These are phyloP conservation scores for Myxocyprinus asiaticus DNA, from an alignment of 2,113 vertebrate genomes.

Conservation along the genomic window DNA sequence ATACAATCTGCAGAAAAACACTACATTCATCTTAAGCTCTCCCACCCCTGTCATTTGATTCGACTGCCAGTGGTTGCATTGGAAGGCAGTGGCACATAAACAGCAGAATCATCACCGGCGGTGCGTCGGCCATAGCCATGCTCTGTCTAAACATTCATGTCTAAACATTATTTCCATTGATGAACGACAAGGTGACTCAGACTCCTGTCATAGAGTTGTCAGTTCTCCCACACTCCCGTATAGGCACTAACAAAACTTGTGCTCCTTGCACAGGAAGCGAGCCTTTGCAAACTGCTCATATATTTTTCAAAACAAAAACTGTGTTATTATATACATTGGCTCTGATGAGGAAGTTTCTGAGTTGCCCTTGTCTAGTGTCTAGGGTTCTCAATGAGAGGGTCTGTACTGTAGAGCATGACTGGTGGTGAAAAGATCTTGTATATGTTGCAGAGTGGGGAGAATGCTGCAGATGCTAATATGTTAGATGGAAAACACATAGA, in stretches of 20 bases:
- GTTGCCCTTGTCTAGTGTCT: not conserved
- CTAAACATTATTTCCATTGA: conserved; percentile 20
- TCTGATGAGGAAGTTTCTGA: conserved; percentile 33
- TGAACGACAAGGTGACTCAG: conserved; percentile 22
- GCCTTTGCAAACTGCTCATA: conserved; percentile 38
- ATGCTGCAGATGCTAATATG: too few species aligned
- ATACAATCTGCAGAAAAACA: not conserved
- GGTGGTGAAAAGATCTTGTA: conserved; percentile 6
- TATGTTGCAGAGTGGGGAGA: too few species aligned
- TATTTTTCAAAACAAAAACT: conserved; percentile 49
- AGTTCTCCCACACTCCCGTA: conserved; percentile 10
- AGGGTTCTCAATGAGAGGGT: conserved; percentile 17
- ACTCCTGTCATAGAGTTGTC: conserved; percentile 9
- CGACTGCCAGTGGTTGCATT: not conserved
- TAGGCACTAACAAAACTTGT: conserved; percentile 36
- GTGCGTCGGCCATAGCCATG: not conserved
- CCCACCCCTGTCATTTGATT: not conserved
- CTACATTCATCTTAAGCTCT: not conserved
- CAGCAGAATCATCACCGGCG: conserved; percentile 11
- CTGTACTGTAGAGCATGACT: not conserved
- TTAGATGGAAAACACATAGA: too few species aligned
- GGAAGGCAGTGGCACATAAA: conserved; percentile 14
- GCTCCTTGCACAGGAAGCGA: conserved; percentile 10
- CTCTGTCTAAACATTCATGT: conserved; percentile 25
- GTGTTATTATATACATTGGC: conserved; percentile 15